Conservation (phyloP, 2,797 vertebrate species). For the Tenualosa thibaudeaui region DNA sequence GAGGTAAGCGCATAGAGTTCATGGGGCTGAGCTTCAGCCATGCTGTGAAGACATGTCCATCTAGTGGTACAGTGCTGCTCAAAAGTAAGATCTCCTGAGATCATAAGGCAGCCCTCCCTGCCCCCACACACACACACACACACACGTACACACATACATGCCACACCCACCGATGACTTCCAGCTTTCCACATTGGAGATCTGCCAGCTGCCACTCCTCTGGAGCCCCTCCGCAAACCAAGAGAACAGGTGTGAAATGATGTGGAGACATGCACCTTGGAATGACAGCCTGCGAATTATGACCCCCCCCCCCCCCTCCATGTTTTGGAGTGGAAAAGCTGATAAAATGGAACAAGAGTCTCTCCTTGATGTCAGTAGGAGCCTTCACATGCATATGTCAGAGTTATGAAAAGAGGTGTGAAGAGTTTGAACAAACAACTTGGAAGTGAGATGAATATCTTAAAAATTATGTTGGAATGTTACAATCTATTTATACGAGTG, state of each 20-base stretch:
- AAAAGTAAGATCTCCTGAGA: not conserved
- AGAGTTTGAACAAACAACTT: not conserved
- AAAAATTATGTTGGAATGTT: not conserved
- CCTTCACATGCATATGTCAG: not conserved
- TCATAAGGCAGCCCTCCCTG: not conserved
- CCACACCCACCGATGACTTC: not conserved
- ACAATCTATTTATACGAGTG: not conserved
- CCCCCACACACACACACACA: not conserved
- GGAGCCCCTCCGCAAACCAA: slow-evolving; percentile 14
- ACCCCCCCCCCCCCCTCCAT: not conserved
- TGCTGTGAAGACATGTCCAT: not conserved
- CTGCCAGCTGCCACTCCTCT: slow-evolving; percentile 23
- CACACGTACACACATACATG: not conserved
- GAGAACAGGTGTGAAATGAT: slow-evolving; percentile 39
- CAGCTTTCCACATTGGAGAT: slow-evolving; percentile 4
- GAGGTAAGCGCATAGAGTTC: too few species aligned
- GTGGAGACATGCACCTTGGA: slow-evolving; percentile 22
- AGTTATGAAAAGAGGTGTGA: not conserved
- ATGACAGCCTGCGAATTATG: slow-evolving; percentile 28
- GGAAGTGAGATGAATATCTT: slow-evolving; percentile 17
- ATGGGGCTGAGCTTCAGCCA: not conserved
- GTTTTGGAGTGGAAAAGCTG: not conserved
- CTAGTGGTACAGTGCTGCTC: not conserved
- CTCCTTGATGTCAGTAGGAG: not conserved
- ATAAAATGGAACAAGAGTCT: slow-evolving; percentile 12